A percentile compares a stretch with the other conserved stretches of the same genome.
Evolutionary conservation across 2,113 vertebrate genomes (phyloP).

Genomic region (Thermophis baileyi): DNA sequence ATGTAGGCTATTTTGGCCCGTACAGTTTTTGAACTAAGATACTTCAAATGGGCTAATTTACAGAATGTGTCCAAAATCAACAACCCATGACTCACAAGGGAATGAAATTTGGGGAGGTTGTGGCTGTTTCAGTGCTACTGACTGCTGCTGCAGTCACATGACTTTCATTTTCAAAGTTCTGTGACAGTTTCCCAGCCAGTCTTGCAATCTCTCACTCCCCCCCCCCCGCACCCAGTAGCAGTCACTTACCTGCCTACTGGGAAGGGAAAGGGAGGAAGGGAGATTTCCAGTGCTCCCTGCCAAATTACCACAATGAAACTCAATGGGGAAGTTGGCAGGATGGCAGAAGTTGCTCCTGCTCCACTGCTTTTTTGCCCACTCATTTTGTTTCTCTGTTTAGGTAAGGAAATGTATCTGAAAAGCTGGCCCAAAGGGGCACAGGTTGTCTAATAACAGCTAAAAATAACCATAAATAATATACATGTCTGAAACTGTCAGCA

Average conservation of each 20-base stretch:
- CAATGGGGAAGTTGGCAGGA: too few species aligned
- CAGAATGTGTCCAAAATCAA: not conserved
- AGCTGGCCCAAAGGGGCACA: not conserved
- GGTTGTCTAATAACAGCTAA: not conserved
- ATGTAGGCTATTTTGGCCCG: not conserved
- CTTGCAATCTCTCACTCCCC: not conserved
- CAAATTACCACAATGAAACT: not conserved
- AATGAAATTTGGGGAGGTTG: not conserved
- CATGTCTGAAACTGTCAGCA: not conserved
- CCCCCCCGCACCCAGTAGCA: not conserved
- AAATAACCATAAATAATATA: not conserved
- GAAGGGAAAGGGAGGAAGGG: not conserved
- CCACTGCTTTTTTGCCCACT: too few species aligned
- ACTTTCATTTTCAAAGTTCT: not conserved
- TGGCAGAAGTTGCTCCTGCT: too few species aligned
- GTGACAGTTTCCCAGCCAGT: not conserved
- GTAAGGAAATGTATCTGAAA: too few species aligned
- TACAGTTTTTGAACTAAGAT: not conserved
- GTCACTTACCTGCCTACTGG: not conserved
- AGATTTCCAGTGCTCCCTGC: not conserved
- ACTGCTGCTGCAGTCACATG: not conserved
- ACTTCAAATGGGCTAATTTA: not conserved
- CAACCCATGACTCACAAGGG: too few species aligned
- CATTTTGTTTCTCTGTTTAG: too few species aligned
- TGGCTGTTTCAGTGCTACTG: not conserved